Conservation (phyloP, 2,113 vertebrate species). For the Prochilodus magdalenae region DNA sequence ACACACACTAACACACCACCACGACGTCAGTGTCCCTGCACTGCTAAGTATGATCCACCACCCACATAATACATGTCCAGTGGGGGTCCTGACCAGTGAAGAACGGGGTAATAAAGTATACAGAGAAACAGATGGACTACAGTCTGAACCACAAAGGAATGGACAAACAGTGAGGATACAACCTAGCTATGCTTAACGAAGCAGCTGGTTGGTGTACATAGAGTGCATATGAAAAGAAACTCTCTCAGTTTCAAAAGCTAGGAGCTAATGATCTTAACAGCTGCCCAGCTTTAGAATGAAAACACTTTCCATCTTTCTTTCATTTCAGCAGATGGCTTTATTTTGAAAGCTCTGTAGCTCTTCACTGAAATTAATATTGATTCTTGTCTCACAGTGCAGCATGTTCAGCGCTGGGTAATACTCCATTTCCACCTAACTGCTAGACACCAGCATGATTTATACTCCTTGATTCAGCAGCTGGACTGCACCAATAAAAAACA, state of each 20-base stretch:
- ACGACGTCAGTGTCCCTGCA: no score
- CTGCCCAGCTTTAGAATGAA: neutral
- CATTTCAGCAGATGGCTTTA: slow-evolving; percentile 6
- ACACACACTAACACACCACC: no score
- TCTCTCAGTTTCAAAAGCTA: neutral
- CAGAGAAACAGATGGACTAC: no score
- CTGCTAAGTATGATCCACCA: no score
- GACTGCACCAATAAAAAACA: slow-evolving; percentile 6
- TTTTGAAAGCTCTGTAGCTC: slow-evolving; percentile 17
- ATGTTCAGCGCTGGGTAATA: slow-evolving; percentile 25
- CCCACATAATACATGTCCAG: no score
- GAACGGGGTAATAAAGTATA: no score
- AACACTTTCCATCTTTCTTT: neutral
- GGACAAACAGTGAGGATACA: no score
- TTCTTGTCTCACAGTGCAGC: slow-evolving; percentile 42
- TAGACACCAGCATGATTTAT: slow-evolving; percentile 11
- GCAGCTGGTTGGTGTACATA: no score
- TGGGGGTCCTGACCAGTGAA: no score
- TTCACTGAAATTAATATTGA: slow-evolving; percentile 53
- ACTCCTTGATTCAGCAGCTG: neutral
- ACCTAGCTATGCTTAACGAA: no score
- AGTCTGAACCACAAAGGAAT: no score
- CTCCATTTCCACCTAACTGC: slow-evolving; percentile 34
- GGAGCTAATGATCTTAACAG: neutral
- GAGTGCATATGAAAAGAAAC: no score